phyloP scores from a whole-genome alignment of 2,888 invertebrate genomes.

The Dysmachus trigonus region DNA sequence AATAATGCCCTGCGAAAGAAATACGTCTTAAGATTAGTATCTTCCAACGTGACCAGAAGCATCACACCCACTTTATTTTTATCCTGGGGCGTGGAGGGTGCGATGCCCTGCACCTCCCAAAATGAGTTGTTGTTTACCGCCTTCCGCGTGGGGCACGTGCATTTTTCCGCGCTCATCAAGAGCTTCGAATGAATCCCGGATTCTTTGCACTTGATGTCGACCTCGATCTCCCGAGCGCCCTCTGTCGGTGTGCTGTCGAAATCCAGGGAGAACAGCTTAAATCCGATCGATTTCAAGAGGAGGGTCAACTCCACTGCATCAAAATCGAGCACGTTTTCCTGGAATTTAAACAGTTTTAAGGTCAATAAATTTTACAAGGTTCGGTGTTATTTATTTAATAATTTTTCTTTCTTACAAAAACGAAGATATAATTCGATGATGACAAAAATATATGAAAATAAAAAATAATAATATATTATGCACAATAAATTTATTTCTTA shows the following conservation, averaged over 20 bases:
- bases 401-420: too few relatives aligned
- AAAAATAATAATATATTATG: too few relatives aligned
- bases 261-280: slow-evolving; percentile 48
- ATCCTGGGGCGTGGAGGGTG: slow-evolving; percentile 42
- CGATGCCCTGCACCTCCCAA: slow-evolving; percentile 50
- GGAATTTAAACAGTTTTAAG: neutral
- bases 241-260: slow-evolving; percentile 32
- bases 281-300: slow-evolving; percentile 49
- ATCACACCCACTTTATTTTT: slow-evolving; percentile 36
- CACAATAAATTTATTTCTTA: too few relatives aligned
- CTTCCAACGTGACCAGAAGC: neutral
- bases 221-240: slow-evolving; percentile 30
- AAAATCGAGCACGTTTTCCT: slow-evolving; percentile 47
- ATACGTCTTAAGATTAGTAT: neutral
- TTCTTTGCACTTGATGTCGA: slow-evolving; percentile 47
- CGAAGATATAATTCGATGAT: too few relatives aligned
- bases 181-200: slow-evolving; percentile 49
- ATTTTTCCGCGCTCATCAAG: slow-evolving; percentile 32
- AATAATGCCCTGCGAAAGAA: slow-evolving; percentile 43
- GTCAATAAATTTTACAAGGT: too few relatives aligned
- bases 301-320: slow-evolving; percentile 49
- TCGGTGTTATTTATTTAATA: neutral
- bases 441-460: too few relatives aligned
- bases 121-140: slow-evolving; percentile 49
- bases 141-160: slow-evolving; percentile 48